Evolutionary conservation across 2,888 invertebrate genomes (phyloP), one percentile per base, ranked within the genome.

Genomic region (Sinotaia quadrata): DNA sequence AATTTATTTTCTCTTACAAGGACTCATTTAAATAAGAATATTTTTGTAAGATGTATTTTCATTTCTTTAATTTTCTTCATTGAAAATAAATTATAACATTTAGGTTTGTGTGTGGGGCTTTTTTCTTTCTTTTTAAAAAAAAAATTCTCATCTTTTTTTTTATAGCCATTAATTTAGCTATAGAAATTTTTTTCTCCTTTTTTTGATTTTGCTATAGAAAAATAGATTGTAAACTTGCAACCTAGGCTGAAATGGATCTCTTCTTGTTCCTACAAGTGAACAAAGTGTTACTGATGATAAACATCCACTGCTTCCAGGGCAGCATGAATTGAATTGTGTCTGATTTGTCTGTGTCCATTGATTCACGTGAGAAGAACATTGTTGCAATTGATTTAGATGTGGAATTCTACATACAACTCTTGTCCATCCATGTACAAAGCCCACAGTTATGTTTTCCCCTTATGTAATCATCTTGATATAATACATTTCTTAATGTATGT

Each of bases 341-440:
- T 34, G 61, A 12, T 41, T 12, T 41, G 41, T 15, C 18, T 34
- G 61, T 61, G 49, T 51, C 31, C 12, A 36, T n/a, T 34, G 47
- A 51, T 34, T 44, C 29, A 24, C n/a, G 61, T 61, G 61, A 61
- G 51, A 61, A 12, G 18, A 41, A 10, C 41, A 12, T 10, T 41
- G 54, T 37, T 33, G 27, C 31, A 21, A 41, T 54, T 54, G 63
- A 61, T 51, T 31, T 44, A 61, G 51, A 65, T 65, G 56, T 44
- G 33, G 65, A 65, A 44, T 44, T 63, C 37, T 52, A 52, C 56
- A 44, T 31, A 51, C 33, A 44, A 44, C 41, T 65, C 54, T 37
- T 63, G 52, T 65, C 65, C 56, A 56, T 56, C 54, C 37, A 65
- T 65, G 65, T 65, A 65, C 54, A 65, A 65, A 65, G 56, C 54